phyloP scores from a whole-genome alignment of 2,888 invertebrate species.

The Amphipoea oculea region DNA sequence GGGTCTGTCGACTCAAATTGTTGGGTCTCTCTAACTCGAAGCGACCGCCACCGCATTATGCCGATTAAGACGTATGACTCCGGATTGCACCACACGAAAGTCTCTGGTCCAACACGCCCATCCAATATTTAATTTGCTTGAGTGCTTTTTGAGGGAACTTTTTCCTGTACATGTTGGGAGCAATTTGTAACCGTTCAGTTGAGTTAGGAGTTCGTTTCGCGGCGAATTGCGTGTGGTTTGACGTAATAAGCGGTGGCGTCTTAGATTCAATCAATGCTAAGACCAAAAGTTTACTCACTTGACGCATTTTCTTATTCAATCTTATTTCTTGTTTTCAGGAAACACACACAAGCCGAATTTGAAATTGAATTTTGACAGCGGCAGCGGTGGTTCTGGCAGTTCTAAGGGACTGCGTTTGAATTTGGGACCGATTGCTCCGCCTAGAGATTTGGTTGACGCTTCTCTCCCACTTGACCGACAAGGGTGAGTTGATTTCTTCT shows the following conservation, averaged over 20 bases:
- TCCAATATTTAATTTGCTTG: conserved; percentile 89
- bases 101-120: conserved; percentile 79
- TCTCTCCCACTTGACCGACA: conserved; percentile 96
- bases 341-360: conserved; percentile 92
- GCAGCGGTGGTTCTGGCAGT: conserved; percentile 85
- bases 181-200: conserved; percentile 89
- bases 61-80: conserved; percentile 89
- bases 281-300: conserved; percentile 44
- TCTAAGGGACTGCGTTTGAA: conserved; percentile 93
- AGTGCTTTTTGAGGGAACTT: conserved; percentile 88
- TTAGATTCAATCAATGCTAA: conserved; percentile 53
- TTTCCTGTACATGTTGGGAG: conserved; percentile 83
- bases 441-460: conserved; percentile 94
- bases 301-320: conserved; percentile 34
- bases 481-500: conserved; percentile 91
- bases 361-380: conserved; percentile 93
- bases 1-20: conserved; percentile 85
- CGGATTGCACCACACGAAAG: conserved; percentile 82
- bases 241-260: conserved; percentile 72
- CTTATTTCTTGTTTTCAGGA: conserved; percentile 79
- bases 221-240: conserved; percentile 78
- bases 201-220: conserved; percentile 82
- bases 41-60: conserved; percentile 86
- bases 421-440: conserved; percentile 92
- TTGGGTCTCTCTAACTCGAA: conserved; percentile 81